Conservation (phyloP, 2,797 vertebrate species). For the Echeneis naucrates region DNA sequence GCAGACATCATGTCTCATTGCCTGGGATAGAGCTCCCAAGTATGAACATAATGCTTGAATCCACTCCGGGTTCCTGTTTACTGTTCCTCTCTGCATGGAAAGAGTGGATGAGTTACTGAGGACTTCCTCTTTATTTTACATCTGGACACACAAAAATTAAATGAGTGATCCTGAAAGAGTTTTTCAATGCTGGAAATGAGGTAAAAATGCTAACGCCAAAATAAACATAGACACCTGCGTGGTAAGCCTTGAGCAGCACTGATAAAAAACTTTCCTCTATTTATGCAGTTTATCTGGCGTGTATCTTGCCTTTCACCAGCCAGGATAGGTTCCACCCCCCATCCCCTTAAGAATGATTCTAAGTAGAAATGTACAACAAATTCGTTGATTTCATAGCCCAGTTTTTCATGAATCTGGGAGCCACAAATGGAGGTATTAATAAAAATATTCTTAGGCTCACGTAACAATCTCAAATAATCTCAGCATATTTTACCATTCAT, state of each 20-base stretch:
- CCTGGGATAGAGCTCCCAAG: conserved; percentile 83
- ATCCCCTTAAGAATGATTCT: not conserved
- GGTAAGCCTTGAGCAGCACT: not conserved
- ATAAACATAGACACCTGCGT: not conserved
- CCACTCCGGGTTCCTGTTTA: conserved; percentile 25
- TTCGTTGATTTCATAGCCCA: not conserved
- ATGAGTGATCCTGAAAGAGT: not conserved
- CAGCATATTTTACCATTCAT: not conserved
- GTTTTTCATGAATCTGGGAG: not conserved
- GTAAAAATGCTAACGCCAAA: too few species aligned
- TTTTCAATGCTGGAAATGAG: not conserved
- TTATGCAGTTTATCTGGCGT: not conserved
- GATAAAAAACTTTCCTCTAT: not conserved
- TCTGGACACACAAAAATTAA: not conserved
- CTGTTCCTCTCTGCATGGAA: conserved; percentile 58
- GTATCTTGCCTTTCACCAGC: not conserved
- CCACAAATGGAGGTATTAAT: not conserved
- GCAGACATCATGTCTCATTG: conserved; percentile 64
- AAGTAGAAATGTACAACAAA: not conserved
- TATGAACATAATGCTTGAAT: conserved; percentile 65
- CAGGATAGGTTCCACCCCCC: not conserved
- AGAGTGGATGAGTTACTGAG: conserved; percentile 44
- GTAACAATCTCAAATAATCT: not conserved
- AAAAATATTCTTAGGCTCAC: not conserved
- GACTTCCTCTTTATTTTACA: conserved; percentile 42